Evolutionary conservation across 2,797 vertebrate species (phyloP).

Genomic region (Sebastes nivosus): DNA sequence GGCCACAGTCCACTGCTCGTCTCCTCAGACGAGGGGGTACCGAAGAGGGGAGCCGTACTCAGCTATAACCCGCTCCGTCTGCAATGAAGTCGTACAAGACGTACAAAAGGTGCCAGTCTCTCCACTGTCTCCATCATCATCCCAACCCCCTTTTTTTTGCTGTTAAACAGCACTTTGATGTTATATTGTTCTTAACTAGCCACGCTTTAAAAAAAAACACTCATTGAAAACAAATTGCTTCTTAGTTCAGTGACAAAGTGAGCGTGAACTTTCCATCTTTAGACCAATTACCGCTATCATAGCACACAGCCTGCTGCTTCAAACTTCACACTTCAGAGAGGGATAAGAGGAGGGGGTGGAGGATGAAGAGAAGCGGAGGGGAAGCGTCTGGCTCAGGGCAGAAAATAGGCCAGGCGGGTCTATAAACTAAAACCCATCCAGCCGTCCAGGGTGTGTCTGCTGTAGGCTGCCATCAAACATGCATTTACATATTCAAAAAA

Average conservation of each 20-base stretch:
- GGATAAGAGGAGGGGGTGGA: conserved; percentile 35
- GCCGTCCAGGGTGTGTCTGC: conserved; percentile 54
- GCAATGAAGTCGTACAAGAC: conserved; percentile 46
- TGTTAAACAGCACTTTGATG: conserved; percentile 45
- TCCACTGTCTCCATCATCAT: conserved; percentile 37
- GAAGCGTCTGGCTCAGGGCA: conserved; percentile 43
- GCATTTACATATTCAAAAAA: conserved; percentile 75
- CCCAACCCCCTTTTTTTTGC: conserved; percentile 16
- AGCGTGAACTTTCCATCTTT: conserved; percentile 65
- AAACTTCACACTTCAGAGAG: conserved; percentile 60
- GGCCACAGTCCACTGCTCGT: conserved; percentile 69
- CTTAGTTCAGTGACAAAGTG: conserved; percentile 52
- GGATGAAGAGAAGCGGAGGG: conserved; percentile 43
- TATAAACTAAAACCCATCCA: conserved; percentile 49
- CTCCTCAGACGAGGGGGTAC: conserved; percentile 66
- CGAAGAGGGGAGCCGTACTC: conserved; percentile 66
- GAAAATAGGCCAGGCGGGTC: conserved; percentile 60
- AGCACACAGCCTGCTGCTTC: conserved; percentile 50
- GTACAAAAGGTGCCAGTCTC: conserved; percentile 52
- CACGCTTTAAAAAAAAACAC: neutral
- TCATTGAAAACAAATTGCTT: conserved; percentile 61
- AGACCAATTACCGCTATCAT: conserved; percentile 66
- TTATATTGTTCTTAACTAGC: conserved; percentile 44
- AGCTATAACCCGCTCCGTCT: conserved; percentile 8
- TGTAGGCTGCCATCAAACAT: conserved; percentile 47